A percentile compares a stretch with the other conserved stretches of the same genome.
These are phyloP conservation scores for Dascyllus trimaculatus DNA, from an alignment of 2,113 vertebrate genomes.

Conservation along the genomic window DNA sequence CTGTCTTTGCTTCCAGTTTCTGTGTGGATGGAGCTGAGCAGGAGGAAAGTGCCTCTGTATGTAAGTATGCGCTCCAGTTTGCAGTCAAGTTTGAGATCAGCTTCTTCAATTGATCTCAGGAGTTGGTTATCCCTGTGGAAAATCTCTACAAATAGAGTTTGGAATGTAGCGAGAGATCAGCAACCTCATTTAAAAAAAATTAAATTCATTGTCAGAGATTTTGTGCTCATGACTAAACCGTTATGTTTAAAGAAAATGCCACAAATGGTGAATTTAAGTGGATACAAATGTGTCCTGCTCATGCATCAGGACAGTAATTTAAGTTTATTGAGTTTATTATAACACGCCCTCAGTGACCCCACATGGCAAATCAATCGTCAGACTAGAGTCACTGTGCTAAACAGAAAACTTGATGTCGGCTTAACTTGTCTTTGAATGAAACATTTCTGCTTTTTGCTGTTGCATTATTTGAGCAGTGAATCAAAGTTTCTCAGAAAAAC, in stretches of 20 bases:
- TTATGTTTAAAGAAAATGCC: conserved; percentile 4
- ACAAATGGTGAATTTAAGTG: conserved; percentile 2
- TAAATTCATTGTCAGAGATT: not conserved
- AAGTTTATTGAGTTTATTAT: no score
- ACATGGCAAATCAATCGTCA: not conserved
- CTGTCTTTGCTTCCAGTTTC: conserved; percentile 43
- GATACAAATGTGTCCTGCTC: conserved; percentile 6
- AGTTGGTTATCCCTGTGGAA: conserved; percentile 38
- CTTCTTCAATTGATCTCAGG: conserved; percentile 34
- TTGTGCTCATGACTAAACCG: conserved; percentile 2
- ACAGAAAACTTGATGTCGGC: not conserved
- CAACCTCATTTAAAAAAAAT: conserved; percentile 32
- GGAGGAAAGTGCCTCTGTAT: conserved; percentile 81
- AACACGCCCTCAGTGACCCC: no score
- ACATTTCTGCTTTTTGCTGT: not conserved
- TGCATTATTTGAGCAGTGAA: conserved; percentile 41
- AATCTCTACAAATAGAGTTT: conserved; percentile 53
- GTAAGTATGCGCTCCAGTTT: conserved; percentile 71
- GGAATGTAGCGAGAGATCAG: conserved; percentile 28
- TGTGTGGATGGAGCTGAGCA: conserved; percentile 79
- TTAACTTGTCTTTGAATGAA: conserved; percentile 12
- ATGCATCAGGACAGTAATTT: not conserved
- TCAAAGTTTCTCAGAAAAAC: conserved; percentile 47
- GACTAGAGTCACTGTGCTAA: no score
- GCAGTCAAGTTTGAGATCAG: conserved; percentile 24